These are phyloP conservation scores for Sinhomidia bicolor DNA, from an alignment of 2,888 invertebrate genomes.

Conservation along the genomic window DNA sequence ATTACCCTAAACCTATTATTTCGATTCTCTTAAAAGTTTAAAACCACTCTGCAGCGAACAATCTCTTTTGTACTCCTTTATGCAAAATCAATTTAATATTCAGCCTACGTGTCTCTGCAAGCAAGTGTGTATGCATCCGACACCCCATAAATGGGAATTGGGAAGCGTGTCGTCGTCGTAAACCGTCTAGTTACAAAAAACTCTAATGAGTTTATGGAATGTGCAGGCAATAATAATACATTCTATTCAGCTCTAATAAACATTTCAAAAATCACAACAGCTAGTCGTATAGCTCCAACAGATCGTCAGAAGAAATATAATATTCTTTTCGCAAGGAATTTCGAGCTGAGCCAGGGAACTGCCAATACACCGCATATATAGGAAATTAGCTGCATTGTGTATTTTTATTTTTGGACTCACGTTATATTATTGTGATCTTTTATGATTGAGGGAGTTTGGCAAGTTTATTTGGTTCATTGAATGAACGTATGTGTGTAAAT, in stretches of 20 bases:
- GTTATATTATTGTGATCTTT: not conserved
- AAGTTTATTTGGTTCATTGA: slow-evolving; percentile 45
- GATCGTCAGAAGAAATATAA: too few relatives aligned
- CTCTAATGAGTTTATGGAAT: slow-evolving; percentile 32
- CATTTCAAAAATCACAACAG: slow-evolving; percentile 1
- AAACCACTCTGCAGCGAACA: too few relatives aligned
- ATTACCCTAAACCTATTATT: too few relatives aligned
- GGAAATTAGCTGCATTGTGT: slow-evolving; percentile 38
- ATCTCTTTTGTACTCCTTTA: too few relatives aligned
- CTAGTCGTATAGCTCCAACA: too few relatives aligned
- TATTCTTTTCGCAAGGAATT: not conserved
- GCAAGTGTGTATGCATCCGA: slow-evolving; percentile 27
- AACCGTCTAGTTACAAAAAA: not conserved
- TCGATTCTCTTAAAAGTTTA: too few relatives aligned
- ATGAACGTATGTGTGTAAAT: not conserved
- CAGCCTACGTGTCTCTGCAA: too few relatives aligned
- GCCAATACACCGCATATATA: not conserved
- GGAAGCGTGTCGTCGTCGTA: slow-evolving; percentile 27
- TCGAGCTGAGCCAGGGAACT: not conserved
- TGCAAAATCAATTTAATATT: too few relatives aligned
- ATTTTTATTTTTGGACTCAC: slow-evolving; percentile 32
- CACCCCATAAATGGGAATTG: slow-evolving; percentile 50
- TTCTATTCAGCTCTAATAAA: slow-evolving; percentile 8
- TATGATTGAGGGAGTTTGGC: slow-evolving; percentile 45
- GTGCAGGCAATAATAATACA: not conserved